Percentiles rank a stretch among this genome's conserved stretches.
These are phyloP conservation scores for Pseudomugil tenellus DNA, from an alignment of 2,797 vertebrate species.

Conservation along the genomic window DNA sequence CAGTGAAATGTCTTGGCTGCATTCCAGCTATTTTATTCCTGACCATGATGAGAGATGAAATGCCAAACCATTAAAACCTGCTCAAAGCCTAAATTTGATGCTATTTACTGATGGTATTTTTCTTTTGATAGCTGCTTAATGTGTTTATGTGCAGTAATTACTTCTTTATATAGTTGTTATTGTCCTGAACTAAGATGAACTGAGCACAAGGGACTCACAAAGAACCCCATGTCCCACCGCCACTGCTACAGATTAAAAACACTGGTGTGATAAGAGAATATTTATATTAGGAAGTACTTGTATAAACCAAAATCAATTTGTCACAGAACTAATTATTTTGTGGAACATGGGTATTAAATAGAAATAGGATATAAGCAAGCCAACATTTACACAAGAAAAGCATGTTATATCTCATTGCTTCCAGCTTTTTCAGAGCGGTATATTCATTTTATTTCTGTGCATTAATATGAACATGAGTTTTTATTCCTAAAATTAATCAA, in stretches of 20 bases:
- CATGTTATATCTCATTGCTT: background rate
- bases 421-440: background rate
- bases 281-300: background rate
- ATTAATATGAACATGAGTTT: background rate
- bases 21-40: slow-evolving; percentile 20
- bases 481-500: background rate
- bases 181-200: background rate
- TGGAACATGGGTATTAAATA: background rate
- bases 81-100: background rate
- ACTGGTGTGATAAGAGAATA: background rate
- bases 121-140: background rate
- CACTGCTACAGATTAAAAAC: background rate
- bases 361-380: background rate
- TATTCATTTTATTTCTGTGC: background rate
- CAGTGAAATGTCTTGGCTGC: slow-evolving; percentile 17
- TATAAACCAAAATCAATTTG: slow-evolving; percentile 1
- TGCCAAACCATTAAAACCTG: background rate
- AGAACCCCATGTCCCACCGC: background rate
- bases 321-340: slow-evolving; percentile 7
- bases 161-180: background rate
- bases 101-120: background rate
- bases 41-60: background rate
- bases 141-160: slow-evolving; percentile 11
- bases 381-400: background rate
- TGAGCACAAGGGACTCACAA: background rate